Evolutionary conservation across 2,797 vertebrate genomes (phyloP).

Genomic region (Bucorvus abyssinicus): DNA sequence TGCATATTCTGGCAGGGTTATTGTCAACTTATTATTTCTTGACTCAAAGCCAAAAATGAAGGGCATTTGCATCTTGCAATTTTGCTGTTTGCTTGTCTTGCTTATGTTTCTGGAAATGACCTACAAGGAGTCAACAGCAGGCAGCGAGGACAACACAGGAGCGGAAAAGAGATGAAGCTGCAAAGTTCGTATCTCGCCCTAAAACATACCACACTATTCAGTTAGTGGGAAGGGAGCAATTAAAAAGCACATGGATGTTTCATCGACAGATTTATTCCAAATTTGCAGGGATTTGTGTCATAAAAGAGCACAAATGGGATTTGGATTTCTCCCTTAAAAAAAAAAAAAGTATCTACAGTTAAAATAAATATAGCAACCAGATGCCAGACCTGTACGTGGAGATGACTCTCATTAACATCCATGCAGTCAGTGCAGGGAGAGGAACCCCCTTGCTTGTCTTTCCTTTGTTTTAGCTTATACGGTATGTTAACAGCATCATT

Average conservation of each 20-base stretch:
- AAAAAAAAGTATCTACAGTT: neutral
- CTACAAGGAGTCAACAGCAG: slow-evolving; percentile 59
- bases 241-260: neutral
- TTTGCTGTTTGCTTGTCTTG: slow-evolving; percentile 63
- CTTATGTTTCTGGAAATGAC: slow-evolving; percentile 57
- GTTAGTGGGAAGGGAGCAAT: neutral
- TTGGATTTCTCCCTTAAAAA: neutral
- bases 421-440: slow-evolving; percentile 9
- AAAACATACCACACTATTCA: neutral
- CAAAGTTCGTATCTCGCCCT: slow-evolving; percentile 9
- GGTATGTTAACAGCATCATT: neutral
- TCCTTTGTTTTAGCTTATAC: slow-evolving; percentile 11
- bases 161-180: slow-evolving; percentile 13
- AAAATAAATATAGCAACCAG: slow-evolving; percentile 38
- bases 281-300: neutral
- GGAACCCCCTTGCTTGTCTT: slow-evolving; percentile 20
- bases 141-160: slow-evolving; percentile 7
- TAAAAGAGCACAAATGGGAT: neutral
- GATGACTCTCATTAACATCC: slow-evolving; percentile 41
- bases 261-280: slow-evolving; percentile 13
- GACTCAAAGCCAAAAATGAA: slow-evolving; percentile 56
- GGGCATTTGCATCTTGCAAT: slow-evolving; percentile 68
- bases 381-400: slow-evolving; percentile 28
- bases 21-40: slow-evolving; percentile 63
- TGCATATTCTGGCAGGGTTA: slow-evolving; percentile 57